These are phyloP conservation scores for Pelosia muscerda DNA, from an alignment of 2,888 invertebrate species.

Conservation along the genomic window DNA sequence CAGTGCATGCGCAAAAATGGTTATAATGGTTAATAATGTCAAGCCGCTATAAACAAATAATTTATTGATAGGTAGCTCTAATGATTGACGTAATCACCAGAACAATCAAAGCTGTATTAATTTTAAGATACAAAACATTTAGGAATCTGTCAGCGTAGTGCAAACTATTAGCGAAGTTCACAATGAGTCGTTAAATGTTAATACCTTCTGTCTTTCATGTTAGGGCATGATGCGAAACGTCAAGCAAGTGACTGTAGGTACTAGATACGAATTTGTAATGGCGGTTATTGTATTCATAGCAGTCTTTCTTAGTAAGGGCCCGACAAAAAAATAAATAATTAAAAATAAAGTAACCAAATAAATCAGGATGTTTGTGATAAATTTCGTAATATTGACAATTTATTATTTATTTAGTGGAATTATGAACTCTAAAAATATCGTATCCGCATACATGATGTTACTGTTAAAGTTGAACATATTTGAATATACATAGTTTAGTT, in stretches of 20 bases:
- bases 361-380: neutral
- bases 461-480: conserved; percentile 34
- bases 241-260: conserved; percentile 59
- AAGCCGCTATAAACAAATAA: conserved; percentile 25
- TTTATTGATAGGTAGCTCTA: conserved; percentile 16
- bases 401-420: neutral
- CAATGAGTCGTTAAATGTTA: conserved; percentile 84
- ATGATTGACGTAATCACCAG: conserved; percentile 24
- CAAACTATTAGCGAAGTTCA: conserved; percentile 71
- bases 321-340: conserved; percentile 11
- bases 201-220: conserved; percentile 72
- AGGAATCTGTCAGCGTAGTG: conserved; percentile 63
- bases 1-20: conserved; percentile 26
- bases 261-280: conserved; percentile 71
- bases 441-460: conserved; percentile 21
- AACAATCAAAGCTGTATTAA: conserved; percentile 37
- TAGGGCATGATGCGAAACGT: conserved; percentile 74
- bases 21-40: conserved; percentile 6
- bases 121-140: conserved; percentile 59
- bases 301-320: conserved; percentile 25
- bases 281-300: conserved; percentile 34
- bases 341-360: no score
- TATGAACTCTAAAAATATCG: neutral
- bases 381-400: neutral
- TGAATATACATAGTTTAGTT: conserved; percentile 48